These are phyloP conservation scores for Linepithema humile DNA, from an alignment of 1,140 invertebrate genomes.

Conservation along the genomic window DNA sequence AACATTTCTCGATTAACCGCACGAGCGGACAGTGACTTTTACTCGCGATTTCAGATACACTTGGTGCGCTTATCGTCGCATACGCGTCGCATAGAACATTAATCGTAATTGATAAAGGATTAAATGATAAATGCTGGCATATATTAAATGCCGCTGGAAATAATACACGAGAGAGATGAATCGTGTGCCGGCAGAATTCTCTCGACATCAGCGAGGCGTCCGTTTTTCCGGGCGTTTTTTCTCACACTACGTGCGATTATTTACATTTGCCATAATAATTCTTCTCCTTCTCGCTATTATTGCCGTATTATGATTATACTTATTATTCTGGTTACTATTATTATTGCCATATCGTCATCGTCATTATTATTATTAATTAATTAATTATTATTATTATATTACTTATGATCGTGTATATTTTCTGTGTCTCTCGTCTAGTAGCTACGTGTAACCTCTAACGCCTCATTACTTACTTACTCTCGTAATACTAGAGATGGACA, in stretches of 20 bases:
- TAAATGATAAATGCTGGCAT: neutral
- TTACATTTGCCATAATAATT: conserved; percentile 54
- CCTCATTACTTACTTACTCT: conserved; percentile 65
- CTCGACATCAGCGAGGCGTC: conserved; percentile 23
- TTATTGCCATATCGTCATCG: conserved; percentile 64
- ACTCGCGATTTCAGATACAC: neutral
- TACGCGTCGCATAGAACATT: neutral
- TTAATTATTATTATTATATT: conserved; percentile 69
- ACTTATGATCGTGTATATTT: conserved; percentile 71
- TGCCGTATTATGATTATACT: conserved; percentile 75
- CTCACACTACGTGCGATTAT: conserved; percentile 22
- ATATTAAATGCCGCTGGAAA: neutral
- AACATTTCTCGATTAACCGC: neutral
- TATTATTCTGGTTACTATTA: conserved; percentile 75
- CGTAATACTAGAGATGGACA: conserved; percentile 40
- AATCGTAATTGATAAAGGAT: neutral
- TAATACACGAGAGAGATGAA: conserved; percentile 4
- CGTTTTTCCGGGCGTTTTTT: conserved; percentile 8
- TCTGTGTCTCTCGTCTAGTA: conserved; percentile 72
- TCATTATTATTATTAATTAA: conserved; percentile 67
- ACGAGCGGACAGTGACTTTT: neutral
- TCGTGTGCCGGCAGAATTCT: conserved; percentile 5
- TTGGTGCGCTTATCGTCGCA: neutral
- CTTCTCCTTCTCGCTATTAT: conserved; percentile 63
- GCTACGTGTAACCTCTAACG: conserved; percentile 70